Percentiles rank a stretch among this genome's conserved stretches.
phyloP scores from a whole-genome alignment of 2,113 vertebrate species.

The Myiagra hebetior region DNA sequence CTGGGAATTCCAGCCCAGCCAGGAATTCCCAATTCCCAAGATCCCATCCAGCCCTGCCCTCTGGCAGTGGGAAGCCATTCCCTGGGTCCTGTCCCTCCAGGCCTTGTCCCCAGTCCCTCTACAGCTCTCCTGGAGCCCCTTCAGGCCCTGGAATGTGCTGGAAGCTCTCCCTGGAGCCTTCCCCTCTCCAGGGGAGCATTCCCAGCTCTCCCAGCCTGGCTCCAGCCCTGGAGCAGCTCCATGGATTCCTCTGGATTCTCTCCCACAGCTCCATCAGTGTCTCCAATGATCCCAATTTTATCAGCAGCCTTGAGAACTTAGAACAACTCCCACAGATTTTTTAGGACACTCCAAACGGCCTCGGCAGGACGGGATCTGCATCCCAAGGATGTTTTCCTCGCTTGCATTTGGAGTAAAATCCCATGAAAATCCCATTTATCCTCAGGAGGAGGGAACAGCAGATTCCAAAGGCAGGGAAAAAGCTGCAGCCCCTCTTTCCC shows the following conservation, averaged over 20 bases:
- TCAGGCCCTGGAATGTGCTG: not conserved
- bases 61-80: not conserved
- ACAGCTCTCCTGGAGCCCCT: not conserved
- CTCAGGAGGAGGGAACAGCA: not conserved
- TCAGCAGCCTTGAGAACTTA: not conserved
- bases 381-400: rapidly evolving
- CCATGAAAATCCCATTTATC: not conserved
- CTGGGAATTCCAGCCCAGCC: not conserved
- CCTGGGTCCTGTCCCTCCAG: not conserved
- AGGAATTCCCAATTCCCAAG: not conserved
- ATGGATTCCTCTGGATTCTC: not conserved
- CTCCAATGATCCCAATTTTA: not conserved
- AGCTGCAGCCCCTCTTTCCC: not conserved
- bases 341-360: not conserved
- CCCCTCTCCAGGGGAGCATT: rapidly evolving
- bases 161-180: not conserved
- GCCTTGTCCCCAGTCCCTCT: not conserved
- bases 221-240: not conserved
- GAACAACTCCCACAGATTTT: not conserved
- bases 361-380: not conserved
- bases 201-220: not conserved
- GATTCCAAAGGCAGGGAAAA: not conserved
- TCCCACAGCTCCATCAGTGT: not conserved
- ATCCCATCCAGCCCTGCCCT: not conserved
- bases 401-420: not conserved